Conservation (phyloP, 92 coral and sea anemone species). For the Actinernus sp. region DNA sequence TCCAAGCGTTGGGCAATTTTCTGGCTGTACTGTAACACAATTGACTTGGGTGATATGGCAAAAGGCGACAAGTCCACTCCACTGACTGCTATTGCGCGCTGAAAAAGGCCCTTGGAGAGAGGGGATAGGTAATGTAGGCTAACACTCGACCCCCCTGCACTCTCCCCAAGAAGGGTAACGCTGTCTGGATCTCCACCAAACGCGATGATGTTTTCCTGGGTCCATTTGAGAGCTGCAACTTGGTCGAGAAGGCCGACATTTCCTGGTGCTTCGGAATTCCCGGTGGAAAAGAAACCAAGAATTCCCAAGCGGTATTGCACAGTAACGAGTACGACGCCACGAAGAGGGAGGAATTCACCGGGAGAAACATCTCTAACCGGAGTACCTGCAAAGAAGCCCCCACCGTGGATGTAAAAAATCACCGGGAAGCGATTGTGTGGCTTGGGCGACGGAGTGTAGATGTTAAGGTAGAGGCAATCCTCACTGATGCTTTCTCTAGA, state of each 20-base stretch:
- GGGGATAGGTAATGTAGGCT: constrained; percentile 62
- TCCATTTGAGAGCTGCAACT: constrained; percentile 73
- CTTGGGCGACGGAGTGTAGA: constrained; percentile 59
- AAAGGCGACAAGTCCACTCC: constrained; percentile 76
- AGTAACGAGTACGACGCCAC: constrained; percentile 61
- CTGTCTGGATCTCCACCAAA: constrained; percentile 67
- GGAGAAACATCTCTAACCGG: constrained; percentile 66
- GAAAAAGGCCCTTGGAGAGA: constrained; percentile 63
- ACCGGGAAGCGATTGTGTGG: constrained; percentile 46
- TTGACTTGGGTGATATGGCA: constrained; percentile 29
- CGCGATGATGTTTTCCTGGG: constrained; percentile 39
- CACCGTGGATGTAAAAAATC: constrained; percentile 75
- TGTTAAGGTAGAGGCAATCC: constrained; percentile 71
- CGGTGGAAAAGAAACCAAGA: constrained; percentile 72
- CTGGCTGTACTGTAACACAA: constrained; percentile 18
- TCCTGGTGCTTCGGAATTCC: constrained; percentile 67
- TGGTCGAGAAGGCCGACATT: constrained; percentile 80
- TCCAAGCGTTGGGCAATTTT: constrained; percentile 29
- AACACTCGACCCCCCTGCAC: constrained; percentile 78
- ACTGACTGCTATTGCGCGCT: constrained; percentile 65
- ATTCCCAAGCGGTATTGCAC: constrained; percentile 74
- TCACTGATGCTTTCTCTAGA: constrained; percentile 38
- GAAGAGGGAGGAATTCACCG: constrained; percentile 62
- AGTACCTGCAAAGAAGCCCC: constrained; percentile 74
- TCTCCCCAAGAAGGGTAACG: constrained; percentile 69